A percentile compares a stretch with the other conserved stretches of the same genome.
Evolutionary conservation across 2,888 invertebrate species (phyloP).

Genomic region (Trachelus iudaicus): DNA sequence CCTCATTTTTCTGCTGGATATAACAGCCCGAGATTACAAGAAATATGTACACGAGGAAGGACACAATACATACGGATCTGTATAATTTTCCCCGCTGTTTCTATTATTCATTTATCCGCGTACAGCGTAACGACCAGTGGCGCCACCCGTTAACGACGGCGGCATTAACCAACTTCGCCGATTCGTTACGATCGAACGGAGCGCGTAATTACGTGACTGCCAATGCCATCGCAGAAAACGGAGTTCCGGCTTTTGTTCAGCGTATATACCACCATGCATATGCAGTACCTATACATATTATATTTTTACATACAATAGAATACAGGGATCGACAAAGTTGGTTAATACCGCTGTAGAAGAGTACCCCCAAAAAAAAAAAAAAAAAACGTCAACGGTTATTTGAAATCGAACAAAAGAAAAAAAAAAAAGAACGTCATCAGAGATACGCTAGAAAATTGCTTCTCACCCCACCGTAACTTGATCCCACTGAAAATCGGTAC

Average conservation of each 20-base stretch:
- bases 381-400: background rate
- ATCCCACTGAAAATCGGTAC: background rate
- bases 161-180: slow-evolving; percentile 4
- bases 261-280: background rate
- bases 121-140: background rate
- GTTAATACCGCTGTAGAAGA: background rate
- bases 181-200: slow-evolving; percentile 20
- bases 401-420: background rate
- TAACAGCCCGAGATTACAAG: background rate
- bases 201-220: slow-evolving; percentile 12
- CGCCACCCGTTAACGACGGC: background rate
- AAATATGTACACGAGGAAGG: background rate
- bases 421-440: background rate
- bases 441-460: background rate
- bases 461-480: background rate
- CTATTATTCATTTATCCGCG: background rate
- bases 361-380: no score
- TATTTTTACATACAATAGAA: background rate
- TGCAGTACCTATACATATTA: background rate
- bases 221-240: background rate
- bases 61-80: background rate
- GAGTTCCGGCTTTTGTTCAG: background rate
- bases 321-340: background rate
- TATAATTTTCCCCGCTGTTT: background rate
- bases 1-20: background rate